A percentile compares a stretch with the other conserved stretches of the same genome.
These are phyloP conservation scores for Bos javanicus DNA, from an alignment of 2,113 vertebrate species.

Conservation along the genomic window DNA sequence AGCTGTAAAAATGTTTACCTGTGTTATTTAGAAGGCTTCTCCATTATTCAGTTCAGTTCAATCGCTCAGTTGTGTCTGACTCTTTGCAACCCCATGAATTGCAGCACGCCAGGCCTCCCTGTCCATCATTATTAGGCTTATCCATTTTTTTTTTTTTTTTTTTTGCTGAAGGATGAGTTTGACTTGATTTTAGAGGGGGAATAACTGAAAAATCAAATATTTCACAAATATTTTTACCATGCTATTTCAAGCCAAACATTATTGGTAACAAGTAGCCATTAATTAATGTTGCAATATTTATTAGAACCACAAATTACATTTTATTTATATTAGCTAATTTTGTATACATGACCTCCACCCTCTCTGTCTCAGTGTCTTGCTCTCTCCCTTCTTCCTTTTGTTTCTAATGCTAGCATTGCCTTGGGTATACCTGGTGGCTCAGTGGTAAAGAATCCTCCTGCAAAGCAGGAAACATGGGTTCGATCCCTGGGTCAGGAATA, in stretches of 20 bases:
- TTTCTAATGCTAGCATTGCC: background rate
- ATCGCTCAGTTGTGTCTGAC: too few species aligned
- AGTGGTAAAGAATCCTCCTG: background rate
- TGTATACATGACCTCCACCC: background rate
- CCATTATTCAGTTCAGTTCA: background rate
- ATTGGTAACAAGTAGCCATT: background rate
- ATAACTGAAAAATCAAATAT: background rate
- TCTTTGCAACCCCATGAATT: too few species aligned
- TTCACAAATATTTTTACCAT: constrained; percentile 21
- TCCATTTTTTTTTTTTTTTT: background rate
- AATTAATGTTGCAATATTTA: background rate
- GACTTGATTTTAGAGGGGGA: background rate
- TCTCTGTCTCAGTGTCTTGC: background rate
- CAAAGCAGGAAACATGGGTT: background rate
- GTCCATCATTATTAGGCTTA: background rate
- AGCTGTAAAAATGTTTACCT: background rate
- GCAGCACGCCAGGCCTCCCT: too few species aligned
- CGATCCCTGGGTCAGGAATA: background rate
- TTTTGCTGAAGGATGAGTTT: background rate
- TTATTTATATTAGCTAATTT: background rate
- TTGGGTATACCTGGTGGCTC: background rate
- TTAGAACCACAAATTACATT: background rate
- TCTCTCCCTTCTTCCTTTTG: background rate
- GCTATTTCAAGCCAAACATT: background rate
- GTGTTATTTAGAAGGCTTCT: background rate